phyloP scores from a whole-genome alignment of 2,797 vertebrate genomes.

The Florisuga fusca region DNA sequence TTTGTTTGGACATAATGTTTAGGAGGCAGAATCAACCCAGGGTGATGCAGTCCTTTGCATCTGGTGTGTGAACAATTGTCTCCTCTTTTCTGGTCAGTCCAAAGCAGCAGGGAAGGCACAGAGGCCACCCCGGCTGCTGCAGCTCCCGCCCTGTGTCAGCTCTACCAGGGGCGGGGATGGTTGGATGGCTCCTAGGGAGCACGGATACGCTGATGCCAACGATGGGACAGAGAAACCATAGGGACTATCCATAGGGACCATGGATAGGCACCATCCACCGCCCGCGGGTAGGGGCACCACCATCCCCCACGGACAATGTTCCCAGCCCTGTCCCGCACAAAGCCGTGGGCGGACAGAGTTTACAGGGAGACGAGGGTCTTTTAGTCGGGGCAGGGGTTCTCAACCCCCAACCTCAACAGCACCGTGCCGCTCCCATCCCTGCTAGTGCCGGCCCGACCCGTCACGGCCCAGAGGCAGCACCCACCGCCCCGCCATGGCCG shows the following conservation, averaged over 20 bases:
- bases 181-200: rapidly evolving
- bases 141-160: background rate
- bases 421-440: rapidly evolving
- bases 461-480: rapidly evolving
- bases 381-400: rapidly evolving
- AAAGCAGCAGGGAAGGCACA: background rate
- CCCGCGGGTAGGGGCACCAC: rapidly evolving
- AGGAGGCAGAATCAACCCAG: background rate
- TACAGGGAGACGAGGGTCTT: rapidly evolving
- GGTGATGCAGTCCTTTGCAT: background rate
- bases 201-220: rapidly evolving
- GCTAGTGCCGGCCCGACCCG: rapidly evolving
- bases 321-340: background rate
- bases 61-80: background rate
- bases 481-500: rapidly evolving
- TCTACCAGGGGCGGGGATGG: rapidly evolving
- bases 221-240: rapidly evolving
- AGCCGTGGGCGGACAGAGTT: rapidly evolving
- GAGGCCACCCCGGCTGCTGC: background rate
- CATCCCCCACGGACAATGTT: rapidly evolving
- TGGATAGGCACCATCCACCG: background rate
- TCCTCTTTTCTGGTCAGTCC: rapidly evolving
- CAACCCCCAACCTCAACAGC: rapidly evolving
- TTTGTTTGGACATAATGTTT: background rate
- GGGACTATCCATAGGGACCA: too few relatives aligned